phyloP scores from a whole-genome alignment of 2,888 invertebrate species.

The Lasioglossum calceatum region DNA sequence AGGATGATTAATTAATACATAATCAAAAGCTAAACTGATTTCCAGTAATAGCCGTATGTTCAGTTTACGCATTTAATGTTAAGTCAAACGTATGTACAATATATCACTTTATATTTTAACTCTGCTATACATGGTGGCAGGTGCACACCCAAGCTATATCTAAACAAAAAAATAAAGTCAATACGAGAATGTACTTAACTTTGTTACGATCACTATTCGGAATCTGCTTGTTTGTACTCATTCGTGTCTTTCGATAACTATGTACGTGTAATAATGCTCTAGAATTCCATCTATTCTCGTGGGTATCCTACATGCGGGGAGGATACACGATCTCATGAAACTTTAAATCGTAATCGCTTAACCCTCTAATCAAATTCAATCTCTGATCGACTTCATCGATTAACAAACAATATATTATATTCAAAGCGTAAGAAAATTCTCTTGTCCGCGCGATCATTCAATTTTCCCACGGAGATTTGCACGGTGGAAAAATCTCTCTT shows the following conservation, averaged over 20 bases:
- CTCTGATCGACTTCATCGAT: background rate
- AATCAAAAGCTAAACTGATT: slow-evolving; percentile 65
- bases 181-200: slow-evolving; percentile 63
- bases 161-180: slow-evolving; percentile 49
- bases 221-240: slow-evolving; percentile 53
- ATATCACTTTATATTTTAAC: slow-evolving; percentile 73
- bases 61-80: slow-evolving; percentile 63
- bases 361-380: slow-evolving; percentile 40
- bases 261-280: slow-evolving; percentile 9
- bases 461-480: no score
- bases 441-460: background rate
- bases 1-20: slow-evolving; percentile 75
- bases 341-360: slow-evolving; percentile 66
- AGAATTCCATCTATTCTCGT: slow-evolving; percentile 53
- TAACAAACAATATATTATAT: background rate
- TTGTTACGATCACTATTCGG: slow-evolving; percentile 43
- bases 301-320: slow-evolving; percentile 83
- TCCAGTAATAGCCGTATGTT: slow-evolving; percentile 61
- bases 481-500: no score
- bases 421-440: background rate
- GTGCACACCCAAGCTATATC: slow-evolving; percentile 82
- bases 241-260: slow-evolving; percentile 24
- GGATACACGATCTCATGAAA: slow-evolving; percentile 76
- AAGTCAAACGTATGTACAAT: slow-evolving; percentile 57
- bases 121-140: slow-evolving; percentile 81